These are phyloP conservation scores for Tachina grossa DNA, from an alignment of 2,888 invertebrate species.

Conservation along the genomic window DNA sequence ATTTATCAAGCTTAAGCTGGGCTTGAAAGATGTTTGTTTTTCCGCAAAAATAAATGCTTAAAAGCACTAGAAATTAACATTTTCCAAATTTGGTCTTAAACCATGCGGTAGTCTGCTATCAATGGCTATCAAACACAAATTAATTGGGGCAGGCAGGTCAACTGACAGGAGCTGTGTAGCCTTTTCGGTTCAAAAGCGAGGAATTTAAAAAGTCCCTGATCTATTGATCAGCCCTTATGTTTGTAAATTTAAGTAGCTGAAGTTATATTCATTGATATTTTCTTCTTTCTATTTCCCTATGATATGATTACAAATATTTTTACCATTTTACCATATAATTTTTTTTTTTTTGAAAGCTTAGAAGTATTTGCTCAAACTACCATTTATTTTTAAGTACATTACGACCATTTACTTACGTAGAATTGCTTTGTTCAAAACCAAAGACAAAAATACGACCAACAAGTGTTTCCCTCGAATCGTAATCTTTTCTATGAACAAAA, in stretches of 20 bases:
- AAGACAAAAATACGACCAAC: conserved; percentile 34
- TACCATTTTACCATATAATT: not conserved
- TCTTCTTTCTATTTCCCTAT: conserved; percentile 14
- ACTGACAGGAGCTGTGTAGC: too few relatives aligned
- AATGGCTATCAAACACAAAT: too few relatives aligned
- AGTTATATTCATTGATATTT: not conserved
- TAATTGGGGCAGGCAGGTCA: too few relatives aligned
- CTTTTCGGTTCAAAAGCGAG: too few relatives aligned
- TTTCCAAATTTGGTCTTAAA: too few relatives aligned
- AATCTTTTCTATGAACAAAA: conserved; percentile 10
- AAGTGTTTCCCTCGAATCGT: conserved; percentile 47
- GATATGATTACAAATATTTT: conserved; percentile 51
- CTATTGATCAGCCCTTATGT: too few relatives aligned
- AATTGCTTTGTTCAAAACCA: conserved; percentile 39
- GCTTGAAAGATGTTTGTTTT: too few relatives aligned
- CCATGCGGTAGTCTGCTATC: too few relatives aligned
- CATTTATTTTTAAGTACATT: conserved; percentile 61
- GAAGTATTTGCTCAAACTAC: conserved; percentile 57
- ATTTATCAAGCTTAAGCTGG: too few relatives aligned
- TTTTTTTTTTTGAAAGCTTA: conserved; percentile 12
- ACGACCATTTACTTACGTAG: conserved; percentile 33
- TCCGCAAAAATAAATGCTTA: too few relatives aligned
- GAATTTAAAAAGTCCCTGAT: too few relatives aligned
- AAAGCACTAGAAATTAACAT: too few relatives aligned
- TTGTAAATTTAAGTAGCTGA: not conserved